A percentile compares a stretch with the other conserved stretches of the same genome.
These are phyloP conservation scores for Phyllostomus discolor DNA, from an alignment of 2,113 vertebrate genomes.

Conservation along the genomic window DNA sequence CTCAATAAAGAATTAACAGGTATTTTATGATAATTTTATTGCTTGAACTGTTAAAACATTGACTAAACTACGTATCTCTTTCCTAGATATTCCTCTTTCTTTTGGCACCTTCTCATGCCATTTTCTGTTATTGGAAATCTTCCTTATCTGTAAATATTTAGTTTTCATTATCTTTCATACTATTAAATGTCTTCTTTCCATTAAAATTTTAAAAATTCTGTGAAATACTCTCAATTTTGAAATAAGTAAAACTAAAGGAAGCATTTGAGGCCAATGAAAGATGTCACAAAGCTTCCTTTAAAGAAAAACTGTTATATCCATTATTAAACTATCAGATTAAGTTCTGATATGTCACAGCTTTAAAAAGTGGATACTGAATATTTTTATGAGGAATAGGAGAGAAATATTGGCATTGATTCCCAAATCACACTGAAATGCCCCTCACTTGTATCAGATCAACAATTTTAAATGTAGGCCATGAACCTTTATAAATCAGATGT, in stretches of 20 bases:
- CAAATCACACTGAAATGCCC: not conserved
- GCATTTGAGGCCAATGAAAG: not conserved
- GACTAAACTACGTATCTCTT: not conserved
- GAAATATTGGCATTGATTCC: not conserved
- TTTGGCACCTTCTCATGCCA: not conserved
- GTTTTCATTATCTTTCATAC: not conserved
- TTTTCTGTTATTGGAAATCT: not conserved
- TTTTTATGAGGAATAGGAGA: not conserved
- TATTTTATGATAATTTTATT: not conserved
- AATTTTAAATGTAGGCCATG: not conserved
- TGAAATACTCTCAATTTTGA: not conserved
- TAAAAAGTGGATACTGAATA: not conserved
- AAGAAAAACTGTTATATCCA: not conserved
- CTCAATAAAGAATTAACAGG: not conserved
- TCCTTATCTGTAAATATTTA: not conserved
- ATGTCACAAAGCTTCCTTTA: not conserved
- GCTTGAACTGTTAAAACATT: not conserved
- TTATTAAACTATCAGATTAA: not conserved
- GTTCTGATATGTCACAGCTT: not conserved
- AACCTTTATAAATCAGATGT: not conserved
- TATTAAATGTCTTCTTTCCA: not conserved
- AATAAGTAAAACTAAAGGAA: constrained; percentile 21
- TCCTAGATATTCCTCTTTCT: not conserved
- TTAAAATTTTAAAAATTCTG: not conserved
- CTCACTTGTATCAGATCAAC: not conserved